phyloP scores from a whole-genome alignment of 2,888 invertebrate genomes.

The Stenolophus ochropezus region DNA sequence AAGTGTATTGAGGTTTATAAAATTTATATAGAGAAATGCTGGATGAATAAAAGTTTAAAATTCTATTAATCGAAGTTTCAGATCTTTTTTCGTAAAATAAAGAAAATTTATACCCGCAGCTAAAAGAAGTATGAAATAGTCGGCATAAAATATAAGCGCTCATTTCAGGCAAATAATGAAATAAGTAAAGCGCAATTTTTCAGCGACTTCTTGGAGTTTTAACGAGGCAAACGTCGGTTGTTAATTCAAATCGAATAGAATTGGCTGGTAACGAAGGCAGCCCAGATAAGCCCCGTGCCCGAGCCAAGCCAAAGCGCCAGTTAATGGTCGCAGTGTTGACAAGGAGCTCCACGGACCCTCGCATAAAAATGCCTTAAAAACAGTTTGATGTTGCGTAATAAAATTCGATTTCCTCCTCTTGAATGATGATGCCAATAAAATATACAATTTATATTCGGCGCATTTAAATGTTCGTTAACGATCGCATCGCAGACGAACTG shows the following conservation, averaged over 20 bases:
- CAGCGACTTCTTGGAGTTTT: slow-evolving; percentile 21
- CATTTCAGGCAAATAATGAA: slow-evolving; percentile 35
- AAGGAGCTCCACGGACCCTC: slow-evolving; percentile 30
- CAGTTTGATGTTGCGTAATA: slow-evolving; percentile 56
- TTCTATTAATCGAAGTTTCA: too few species aligned
- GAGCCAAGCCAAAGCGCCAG: slow-evolving; percentile 4
- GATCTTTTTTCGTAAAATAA: not conserved
- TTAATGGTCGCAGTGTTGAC: slow-evolving; percentile 47
- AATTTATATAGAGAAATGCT: too few species aligned
- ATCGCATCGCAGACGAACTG: not conserved
- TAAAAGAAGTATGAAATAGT: not conserved
- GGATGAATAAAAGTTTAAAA: too few species aligned
- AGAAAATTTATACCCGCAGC: not conserved
- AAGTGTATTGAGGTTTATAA: too few species aligned
- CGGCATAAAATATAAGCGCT: slow-evolving; percentile 11
- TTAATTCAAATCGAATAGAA: slow-evolving; percentile 54
- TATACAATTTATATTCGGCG: slow-evolving; percentile 53
- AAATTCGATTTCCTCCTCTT: slow-evolving; percentile 54
- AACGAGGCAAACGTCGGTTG: slow-evolving; percentile 54
- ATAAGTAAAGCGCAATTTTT: slow-evolving; percentile 49
- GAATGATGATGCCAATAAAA: slow-evolving; percentile 55
- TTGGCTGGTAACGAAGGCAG: slow-evolving; percentile 51
- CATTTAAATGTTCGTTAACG: slow-evolving; percentile 46
- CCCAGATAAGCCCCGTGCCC: slow-evolving; percentile 42
- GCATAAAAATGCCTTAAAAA: slow-evolving; percentile 58